Conservation (phyloP, 2,113 vertebrate species). For the Pardalotus punctatus region DNA sequence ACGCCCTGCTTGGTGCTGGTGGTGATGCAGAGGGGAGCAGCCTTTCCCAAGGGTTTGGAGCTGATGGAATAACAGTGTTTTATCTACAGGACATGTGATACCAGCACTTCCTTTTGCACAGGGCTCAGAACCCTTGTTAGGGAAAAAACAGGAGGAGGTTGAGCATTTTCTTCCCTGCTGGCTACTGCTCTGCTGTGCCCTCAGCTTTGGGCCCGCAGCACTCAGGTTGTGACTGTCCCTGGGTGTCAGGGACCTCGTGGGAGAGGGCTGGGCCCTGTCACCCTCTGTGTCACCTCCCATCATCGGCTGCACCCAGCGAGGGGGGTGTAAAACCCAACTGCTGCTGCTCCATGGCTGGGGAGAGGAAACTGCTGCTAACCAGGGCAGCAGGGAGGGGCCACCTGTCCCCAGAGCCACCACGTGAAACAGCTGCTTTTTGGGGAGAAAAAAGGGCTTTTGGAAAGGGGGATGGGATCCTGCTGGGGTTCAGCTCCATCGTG, state of each 20-base stretch:
- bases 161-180: background rate
- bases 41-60: background rate
- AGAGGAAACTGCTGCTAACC: fast-evolving
- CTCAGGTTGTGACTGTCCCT: fast-evolving
- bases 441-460: background rate
- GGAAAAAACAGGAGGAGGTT: background rate
- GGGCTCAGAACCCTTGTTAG: fast-evolving
- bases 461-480: background rate
- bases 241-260: background rate
- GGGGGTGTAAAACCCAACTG: background rate
- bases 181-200: background rate
- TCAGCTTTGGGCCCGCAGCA: fast-evolving
- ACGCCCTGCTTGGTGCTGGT: no score
- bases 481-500: fast-evolving
- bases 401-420: background rate
- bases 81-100: fast-evolving
- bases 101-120: background rate
- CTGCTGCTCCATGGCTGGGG: background rate
- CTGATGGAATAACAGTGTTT: background rate
- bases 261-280: background rate
- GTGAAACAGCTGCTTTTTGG: background rate
- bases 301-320: fast-evolving
- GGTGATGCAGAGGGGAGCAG: background rate
- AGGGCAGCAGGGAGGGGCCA: background rate
- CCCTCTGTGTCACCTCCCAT: fast-evolving